Conservation (phyloP, 2,888 invertebrate species). For the Hoplodrina ambigua region DNA sequence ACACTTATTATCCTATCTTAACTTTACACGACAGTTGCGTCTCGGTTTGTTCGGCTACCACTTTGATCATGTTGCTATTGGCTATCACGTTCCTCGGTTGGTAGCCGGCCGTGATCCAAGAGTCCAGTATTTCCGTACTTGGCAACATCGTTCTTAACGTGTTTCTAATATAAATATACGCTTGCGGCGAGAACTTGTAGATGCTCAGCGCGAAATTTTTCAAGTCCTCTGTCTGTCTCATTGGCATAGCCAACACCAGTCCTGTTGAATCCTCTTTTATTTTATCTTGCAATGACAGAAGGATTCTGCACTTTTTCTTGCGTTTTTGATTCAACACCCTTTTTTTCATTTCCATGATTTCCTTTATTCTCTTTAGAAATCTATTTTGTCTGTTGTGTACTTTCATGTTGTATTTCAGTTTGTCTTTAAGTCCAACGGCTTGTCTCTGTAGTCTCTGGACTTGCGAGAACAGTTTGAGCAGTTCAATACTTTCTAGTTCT, state of each 20-base stretch:
- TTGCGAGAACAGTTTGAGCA: slow-evolving; percentile 83
- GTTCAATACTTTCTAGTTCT: slow-evolving; percentile 71
- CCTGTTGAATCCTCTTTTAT: slow-evolving; percentile 85
- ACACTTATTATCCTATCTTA: slow-evolving; percentile 74
- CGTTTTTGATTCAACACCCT: slow-evolving; percentile 81
- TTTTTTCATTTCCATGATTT: slow-evolving; percentile 82
- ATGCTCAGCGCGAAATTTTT: slow-evolving; percentile 86
- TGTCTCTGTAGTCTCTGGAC: slow-evolving; percentile 85
- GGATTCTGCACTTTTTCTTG: slow-evolving; percentile 85
- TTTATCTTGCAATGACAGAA: slow-evolving; percentile 84
- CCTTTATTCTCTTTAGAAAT: slow-evolving; percentile 76
- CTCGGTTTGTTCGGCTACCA: slow-evolving; percentile 83
- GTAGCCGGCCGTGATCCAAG: slow-evolving; percentile 82
- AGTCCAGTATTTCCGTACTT: slow-evolving; percentile 83
- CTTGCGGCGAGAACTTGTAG: slow-evolving; percentile 87
- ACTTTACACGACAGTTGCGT: slow-evolving; percentile 84
- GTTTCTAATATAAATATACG: slow-evolving; percentile 86
- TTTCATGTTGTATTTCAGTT: slow-evolving; percentile 81
- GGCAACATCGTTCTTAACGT: slow-evolving; percentile 85
- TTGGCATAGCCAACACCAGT: slow-evolving; percentile 85
- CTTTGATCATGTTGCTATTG: slow-evolving; percentile 79
- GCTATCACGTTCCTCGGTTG: slow-evolving; percentile 80
- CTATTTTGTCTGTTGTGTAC: slow-evolving; percentile 81
- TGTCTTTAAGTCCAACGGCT: slow-evolving; percentile 79
- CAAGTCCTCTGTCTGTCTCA: slow-evolving; percentile 84